Conservation (phyloP, 2,888 invertebrate species). For the Griposia aprilina region DNA sequence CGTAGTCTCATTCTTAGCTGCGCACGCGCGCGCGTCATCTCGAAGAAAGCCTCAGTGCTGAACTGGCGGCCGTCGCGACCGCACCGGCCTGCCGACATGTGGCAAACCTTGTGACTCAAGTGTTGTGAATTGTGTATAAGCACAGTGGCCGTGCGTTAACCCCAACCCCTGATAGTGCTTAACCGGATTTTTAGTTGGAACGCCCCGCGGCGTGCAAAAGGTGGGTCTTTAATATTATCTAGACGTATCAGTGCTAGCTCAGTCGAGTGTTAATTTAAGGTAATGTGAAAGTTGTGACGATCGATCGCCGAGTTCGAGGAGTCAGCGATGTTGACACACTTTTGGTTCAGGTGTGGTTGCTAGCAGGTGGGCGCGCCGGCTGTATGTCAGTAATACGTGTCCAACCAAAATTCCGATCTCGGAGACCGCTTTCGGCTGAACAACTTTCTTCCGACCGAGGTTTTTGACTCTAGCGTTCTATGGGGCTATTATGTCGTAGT, state of each 20-base stretch:
- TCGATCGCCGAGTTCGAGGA: conserved; percentile 86
- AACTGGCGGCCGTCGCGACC: conserved; percentile 88
- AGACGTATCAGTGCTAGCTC: conserved; percentile 73
- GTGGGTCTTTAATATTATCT: conserved; percentile 78
- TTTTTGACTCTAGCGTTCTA: conserved; percentile 53
- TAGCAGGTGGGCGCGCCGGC: conserved; percentile 88
- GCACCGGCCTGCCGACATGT: conserved; percentile 88
- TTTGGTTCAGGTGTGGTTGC: conserved; percentile 88
- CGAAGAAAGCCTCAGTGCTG: conserved; percentile 89
- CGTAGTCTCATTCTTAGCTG: conserved; percentile 84
- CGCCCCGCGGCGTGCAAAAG: conserved; percentile 86
- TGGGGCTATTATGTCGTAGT: conserved; percentile 34
- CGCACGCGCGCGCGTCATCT: conserved; percentile 84
- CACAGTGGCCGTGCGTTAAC: conserved; percentile 89
- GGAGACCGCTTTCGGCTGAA: conserved; percentile 85
- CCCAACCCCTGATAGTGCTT: conserved; percentile 89
- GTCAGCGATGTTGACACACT: conserved; percentile 88
- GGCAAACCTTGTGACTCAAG: conserved; percentile 85
- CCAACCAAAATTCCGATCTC: conserved; percentile 88
- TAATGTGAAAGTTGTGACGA: conserved; percentile 90
- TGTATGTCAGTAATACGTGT: conserved; percentile 83
- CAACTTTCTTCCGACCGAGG: conserved; percentile 87
- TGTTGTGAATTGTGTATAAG: conserved; percentile 88
- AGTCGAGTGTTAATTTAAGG: conserved; percentile 86
- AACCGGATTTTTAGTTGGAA: conserved; percentile 87